Evolutionary conservation across 2,797 vertebrate genomes (phyloP).

Genomic region (Rhodeus uyekii): DNA sequence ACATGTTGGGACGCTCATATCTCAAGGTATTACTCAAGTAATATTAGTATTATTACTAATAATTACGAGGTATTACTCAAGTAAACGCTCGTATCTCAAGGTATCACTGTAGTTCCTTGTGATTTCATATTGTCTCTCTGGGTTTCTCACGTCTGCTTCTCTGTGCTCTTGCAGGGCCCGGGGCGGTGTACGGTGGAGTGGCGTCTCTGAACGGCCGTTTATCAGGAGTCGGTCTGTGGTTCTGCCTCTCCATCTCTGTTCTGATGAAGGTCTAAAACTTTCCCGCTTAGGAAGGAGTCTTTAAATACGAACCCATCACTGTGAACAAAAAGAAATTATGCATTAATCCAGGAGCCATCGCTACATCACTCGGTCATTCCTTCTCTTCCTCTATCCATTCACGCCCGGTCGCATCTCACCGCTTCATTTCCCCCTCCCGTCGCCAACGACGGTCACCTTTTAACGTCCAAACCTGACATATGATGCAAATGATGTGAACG

Average conservation of each 20-base stretch:
- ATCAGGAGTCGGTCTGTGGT: conserved; percentile 66
- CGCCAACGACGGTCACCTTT: conserved; percentile 63
- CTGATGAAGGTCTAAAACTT: conserved; percentile 76
- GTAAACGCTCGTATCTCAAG: no score
- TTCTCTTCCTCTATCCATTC: conserved; percentile 43
- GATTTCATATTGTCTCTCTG: conserved; percentile 24
- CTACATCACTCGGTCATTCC: conserved; percentile 70
- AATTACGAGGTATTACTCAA: no score
- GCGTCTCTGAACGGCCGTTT: conserved; percentile 63
- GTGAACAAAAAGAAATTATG: conserved; percentile 90
- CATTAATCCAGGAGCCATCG: conserved; percentile 92
- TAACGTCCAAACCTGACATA: conserved; percentile 68
- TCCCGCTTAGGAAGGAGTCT: conserved; percentile 70
- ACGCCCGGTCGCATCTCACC: conserved; percentile 10
- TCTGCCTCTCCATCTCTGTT: conserved; percentile 71
- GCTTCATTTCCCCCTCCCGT: conserved; percentile 37
- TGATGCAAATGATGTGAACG: conserved; percentile 66
- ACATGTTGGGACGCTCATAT: no score
- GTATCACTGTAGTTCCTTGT: no score
- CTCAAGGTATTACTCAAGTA: no score
- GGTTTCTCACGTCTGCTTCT: background rate
- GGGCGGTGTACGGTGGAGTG: conserved; percentile 73
- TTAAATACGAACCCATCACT: conserved; percentile 94
- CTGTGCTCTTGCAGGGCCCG: conserved; percentile 70
- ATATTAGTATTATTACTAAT: no score